Evolutionary conservation across 2,888 invertebrate genomes (phyloP), one percentile per base, ranked within the genome.

Genomic region (Acrobasis repandana): DNA sequence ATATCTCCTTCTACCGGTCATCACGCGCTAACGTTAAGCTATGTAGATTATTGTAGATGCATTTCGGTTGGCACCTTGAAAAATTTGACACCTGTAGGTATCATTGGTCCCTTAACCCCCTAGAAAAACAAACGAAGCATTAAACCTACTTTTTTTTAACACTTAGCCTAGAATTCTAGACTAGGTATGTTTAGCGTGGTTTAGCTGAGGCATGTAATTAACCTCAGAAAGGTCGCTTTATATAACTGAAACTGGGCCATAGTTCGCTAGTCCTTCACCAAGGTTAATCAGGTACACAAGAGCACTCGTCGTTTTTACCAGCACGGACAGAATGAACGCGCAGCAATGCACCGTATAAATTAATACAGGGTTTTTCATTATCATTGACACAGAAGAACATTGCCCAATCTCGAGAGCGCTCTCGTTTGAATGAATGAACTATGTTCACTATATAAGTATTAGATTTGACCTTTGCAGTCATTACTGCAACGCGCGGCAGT

Each of bases 361-460:
- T 77, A 85, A 82, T 79, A 86, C 83, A 84, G 84, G 81, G 86
- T 89, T 90, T 89, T 88, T 89, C 83, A 86, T 84, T 90, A 89
- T 83, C 91, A 91, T 90, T 91, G 90, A 91, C 91, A 91, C 89
- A 86, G 87, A 90, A 90, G 88, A 78, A 72, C 76, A 79, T 92
- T 91, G 86, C 89, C 71, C 88, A 91, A 92, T 89, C 77, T 82
- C 82, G 85, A 85, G 80, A 86, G 86, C 83, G 85, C 78, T 80
- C 77, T 79, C 77, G 76, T 88, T 83, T n/a, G n/a, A n/a, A 88
- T 90, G 88, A 75, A 82, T 83, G 72, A 82, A 80, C 83, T 83
- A 83, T 83, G 77, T 83, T 80, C 72, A 80, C 83, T 91, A 91
- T 92, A 91, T 90, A 91, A 92, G 77, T 78, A 75, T 74, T 79